These are phyloP conservation scores for Cephus rjabovi DNA, from an alignment of 2,888 invertebrate species.

Conservation along the genomic window DNA sequence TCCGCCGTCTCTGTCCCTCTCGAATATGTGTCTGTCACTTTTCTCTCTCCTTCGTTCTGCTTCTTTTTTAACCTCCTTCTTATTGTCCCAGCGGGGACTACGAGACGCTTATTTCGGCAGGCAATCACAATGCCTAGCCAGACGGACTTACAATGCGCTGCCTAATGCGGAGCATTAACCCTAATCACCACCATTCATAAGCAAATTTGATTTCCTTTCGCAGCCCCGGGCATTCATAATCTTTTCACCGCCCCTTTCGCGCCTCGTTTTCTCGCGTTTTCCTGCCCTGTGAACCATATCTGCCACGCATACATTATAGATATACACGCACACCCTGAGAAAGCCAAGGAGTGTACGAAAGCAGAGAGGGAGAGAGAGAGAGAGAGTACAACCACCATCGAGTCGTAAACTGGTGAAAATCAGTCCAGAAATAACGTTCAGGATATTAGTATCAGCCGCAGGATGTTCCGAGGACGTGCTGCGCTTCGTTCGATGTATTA, in stretches of 20 bases:
- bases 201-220: slow-evolving; percentile 51
- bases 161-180: slow-evolving; percentile 46
- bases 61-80: slow-evolving; percentile 8
- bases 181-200: slow-evolving; percentile 54
- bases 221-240: slow-evolving; percentile 41
- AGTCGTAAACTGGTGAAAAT: too few species aligned
- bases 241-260: slow-evolving; percentile 35
- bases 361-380: not conserved
- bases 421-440: too few species aligned
- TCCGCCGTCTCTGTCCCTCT: not conserved
- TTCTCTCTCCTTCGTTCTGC: slow-evolving; percentile 3
- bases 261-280: slow-evolving; percentile 16
- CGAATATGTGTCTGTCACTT: slow-evolving; percentile 13
- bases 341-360: slow-evolving; percentile 18
- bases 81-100: too few species aligned
- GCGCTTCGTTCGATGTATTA: too few species aligned
- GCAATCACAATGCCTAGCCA: slow-evolving; percentile 41
- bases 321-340: slow-evolving; percentile 8
- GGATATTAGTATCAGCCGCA: too few species aligned
- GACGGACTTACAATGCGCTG: slow-evolving; percentile 39
- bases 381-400: too few species aligned
- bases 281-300: slow-evolving; percentile 14
- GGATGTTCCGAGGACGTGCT: too few species aligned
- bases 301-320: not conserved
- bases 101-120: slow-evolving; percentile 18